Conservation (phyloP, 2,797 vertebrate genomes). For the Toxotes lorentzi region DNA sequence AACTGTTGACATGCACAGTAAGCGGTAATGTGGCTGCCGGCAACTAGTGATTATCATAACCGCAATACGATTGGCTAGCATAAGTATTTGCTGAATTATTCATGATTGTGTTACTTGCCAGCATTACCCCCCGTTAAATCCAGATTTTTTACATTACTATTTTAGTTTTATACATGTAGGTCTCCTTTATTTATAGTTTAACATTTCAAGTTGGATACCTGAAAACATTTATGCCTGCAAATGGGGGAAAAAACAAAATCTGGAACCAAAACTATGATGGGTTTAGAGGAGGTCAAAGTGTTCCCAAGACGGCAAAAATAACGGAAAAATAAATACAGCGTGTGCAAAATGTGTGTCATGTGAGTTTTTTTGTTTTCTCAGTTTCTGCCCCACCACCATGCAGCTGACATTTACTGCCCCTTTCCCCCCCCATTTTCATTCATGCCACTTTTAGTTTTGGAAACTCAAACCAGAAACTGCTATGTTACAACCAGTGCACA, state of each 20-base stretch:
- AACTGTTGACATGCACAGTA: conserved; percentile 70
- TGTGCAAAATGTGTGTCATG: conserved; percentile 28
- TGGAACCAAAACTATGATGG: conserved; percentile 3
- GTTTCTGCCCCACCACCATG: background rate
- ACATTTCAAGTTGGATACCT: conserved; percentile 11
- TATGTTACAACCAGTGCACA: background rate
- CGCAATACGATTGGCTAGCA: conserved; percentile 47
- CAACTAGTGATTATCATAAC: conserved; percentile 63
- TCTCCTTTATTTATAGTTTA: conserved; percentile 15
- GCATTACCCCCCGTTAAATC: conserved; percentile 23
- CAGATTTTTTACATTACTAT: conserved; percentile 7
- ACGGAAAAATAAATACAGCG: conserved; percentile 38
- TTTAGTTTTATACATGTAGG: conserved; percentile 1
- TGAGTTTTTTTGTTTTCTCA: conserved; percentile 15
- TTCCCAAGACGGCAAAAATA: conserved; percentile 48
- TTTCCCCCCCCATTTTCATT: background rate
- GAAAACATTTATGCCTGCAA: conserved; percentile 2
- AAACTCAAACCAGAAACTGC: background rate
- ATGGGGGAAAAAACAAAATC: background rate
- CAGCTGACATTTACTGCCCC: conserved; percentile 11
- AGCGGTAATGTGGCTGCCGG: conserved; percentile 46
- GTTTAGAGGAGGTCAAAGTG: conserved; percentile 43
- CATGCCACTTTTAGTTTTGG: conserved; percentile 1
- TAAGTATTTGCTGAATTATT: conserved; percentile 57
- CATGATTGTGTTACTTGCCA: conserved; percentile 26